A percentile compares a stretch with the other conserved stretches of the same genome.
phyloP scores from a whole-genome alignment of 2,113 vertebrate species.

The Corynorhinus townsendii region DNA sequence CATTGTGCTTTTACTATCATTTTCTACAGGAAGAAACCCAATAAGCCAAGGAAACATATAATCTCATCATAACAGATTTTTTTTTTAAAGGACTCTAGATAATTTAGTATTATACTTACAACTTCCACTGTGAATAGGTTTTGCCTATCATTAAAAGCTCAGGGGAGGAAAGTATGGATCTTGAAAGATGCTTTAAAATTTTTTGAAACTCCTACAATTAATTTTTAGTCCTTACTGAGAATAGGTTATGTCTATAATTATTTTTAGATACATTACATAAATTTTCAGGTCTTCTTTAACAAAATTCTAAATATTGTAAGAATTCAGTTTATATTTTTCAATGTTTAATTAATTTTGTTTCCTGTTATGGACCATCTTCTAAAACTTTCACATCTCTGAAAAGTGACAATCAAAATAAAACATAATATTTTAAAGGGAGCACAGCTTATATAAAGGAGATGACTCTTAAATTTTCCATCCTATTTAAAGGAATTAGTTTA shows the following conservation, averaged over 20 bases:
- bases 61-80: not conserved
- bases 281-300: not conserved
- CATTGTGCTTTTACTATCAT: not conserved
- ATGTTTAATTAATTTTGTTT: not conserved
- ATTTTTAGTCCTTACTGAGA: not conserved
- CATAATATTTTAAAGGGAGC: not conserved
- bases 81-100: not conserved
- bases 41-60: not conserved
- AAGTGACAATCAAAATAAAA: constrained; percentile 25
- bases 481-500: not conserved
- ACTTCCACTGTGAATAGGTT: not conserved
- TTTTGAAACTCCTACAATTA: not conserved
- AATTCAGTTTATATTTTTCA: not conserved
- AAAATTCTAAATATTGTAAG: not conserved
- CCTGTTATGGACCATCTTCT: not conserved
- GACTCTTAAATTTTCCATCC: not conserved
- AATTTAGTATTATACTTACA: not conserved
- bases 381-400: not conserved
- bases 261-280: not conserved
- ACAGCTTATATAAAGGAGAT: not conserved
- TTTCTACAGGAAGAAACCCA: not conserved
- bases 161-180: not conserved
- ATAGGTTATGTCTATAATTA: not conserved
- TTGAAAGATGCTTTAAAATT: not conserved
- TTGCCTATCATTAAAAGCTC: not conserved